Percentiles rank a stretch among this genome's conserved stretches.
Conservation (phyloP, 1,140 invertebrate genomes). For the Nautilus pompilius region DNA sequence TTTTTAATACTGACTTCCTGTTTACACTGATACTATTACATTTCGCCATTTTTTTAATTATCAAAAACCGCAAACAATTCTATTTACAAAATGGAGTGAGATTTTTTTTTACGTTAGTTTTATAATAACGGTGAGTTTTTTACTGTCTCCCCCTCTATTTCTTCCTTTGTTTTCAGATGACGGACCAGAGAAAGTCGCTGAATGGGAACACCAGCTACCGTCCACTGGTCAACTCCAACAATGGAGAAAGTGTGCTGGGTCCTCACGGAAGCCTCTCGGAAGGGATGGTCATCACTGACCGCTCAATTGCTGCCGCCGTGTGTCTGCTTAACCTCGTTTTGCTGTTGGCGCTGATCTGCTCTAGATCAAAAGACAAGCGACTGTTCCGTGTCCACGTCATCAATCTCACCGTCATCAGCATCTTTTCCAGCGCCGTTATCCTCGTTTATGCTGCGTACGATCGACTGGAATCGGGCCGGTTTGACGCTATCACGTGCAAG, state of each 20-base stretch:
- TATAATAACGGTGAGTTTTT: no score
- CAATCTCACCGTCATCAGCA: constrained; percentile 1
- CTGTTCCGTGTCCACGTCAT: not conserved
- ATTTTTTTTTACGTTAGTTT: no score
- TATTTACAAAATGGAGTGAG: no score
- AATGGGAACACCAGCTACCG: not conserved
- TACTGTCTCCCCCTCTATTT: no score
- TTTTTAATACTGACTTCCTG: no score
- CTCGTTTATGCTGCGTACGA: not conserved
- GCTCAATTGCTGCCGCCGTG: not conserved
- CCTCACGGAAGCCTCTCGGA: not conserved
- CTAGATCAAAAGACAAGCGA: not conserved
- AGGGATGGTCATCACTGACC: not conserved
- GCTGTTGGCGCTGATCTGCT: not conserved
- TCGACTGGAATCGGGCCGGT: not conserved
- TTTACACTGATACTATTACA: no score
- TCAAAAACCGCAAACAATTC: no score
- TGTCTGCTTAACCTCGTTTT: not conserved
- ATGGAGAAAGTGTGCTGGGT: not conserved
- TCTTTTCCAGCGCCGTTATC: not conserved
- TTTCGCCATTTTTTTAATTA: no score
- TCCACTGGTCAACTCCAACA: not conserved
- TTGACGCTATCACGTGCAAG: not conserved
- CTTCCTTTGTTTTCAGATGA: not conserved
- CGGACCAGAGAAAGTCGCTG: not conserved